A percentile compares a stretch with the other conserved stretches of the same genome.
These are phyloP conservation scores for Microtus richardsoni DNA, from an alignment of 2,113 vertebrate species.

Conservation along the genomic window DNA sequence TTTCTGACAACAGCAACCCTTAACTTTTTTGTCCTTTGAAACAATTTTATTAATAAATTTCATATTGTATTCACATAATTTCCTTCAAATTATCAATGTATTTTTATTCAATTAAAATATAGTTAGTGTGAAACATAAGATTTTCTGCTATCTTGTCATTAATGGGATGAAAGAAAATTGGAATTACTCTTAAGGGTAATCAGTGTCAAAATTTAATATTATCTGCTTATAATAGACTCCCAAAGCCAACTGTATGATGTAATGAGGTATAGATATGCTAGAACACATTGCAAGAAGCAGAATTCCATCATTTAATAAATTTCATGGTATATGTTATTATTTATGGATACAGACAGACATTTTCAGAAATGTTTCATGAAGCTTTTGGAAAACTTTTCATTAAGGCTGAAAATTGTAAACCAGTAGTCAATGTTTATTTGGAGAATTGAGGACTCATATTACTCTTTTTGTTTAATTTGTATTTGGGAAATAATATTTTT, in stretches of 20 bases:
- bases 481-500: not conserved
- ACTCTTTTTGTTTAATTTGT: constrained; percentile 59
- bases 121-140: not conserved
- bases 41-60: not conserved
- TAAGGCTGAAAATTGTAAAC: not conserved
- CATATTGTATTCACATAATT: not conserved
- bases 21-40: not conserved
- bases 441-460: constrained; percentile 50
- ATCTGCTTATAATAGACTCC: not conserved
- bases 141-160: not conserved
- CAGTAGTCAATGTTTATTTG: not conserved
- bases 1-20: not conserved
- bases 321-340: not conserved
- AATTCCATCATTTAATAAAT: not conserved
- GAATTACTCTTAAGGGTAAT: not conserved
- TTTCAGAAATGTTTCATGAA: not conserved
- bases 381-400: not conserved
- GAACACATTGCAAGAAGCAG: not conserved
- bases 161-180: not conserved
- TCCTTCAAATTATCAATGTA: constrained; percentile 32
- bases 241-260: not conserved
- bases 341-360: not conserved
- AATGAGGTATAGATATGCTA: not conserved
- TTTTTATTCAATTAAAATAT: not conserved
- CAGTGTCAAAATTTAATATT: not conserved